These are phyloP conservation scores for Coenobita brevimanus DNA, from an alignment of 1,140 invertebrate genomes.

Conservation along the genomic window DNA sequence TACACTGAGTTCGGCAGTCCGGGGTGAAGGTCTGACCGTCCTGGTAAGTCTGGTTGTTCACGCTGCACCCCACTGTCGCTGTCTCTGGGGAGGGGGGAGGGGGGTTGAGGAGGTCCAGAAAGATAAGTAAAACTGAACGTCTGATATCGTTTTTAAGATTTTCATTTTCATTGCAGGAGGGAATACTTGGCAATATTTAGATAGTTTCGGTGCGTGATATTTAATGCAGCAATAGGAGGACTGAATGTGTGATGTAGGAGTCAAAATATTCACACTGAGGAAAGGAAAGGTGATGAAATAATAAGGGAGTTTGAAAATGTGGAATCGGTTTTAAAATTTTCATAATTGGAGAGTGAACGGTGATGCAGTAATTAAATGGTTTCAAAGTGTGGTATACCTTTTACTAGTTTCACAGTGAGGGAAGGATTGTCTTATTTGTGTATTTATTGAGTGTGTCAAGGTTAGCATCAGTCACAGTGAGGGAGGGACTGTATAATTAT, in stretches of 20 bases:
- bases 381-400: too few species aligned
- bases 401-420: background rate
- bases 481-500: background rate
- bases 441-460: background rate
- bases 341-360: too few species aligned
- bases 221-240: too few species aligned
- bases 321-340: too few species aligned
- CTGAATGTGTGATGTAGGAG: too few species aligned
- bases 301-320: too few species aligned
- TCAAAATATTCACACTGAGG: too few species aligned
- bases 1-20: constrained; percentile 81
- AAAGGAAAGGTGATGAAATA: too few species aligned
- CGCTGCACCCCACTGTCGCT: constrained; percentile 73
- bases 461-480: background rate
- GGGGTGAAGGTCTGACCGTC: constrained; percentile 81
- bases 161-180: too few species aligned
- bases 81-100: constrained; percentile 54
- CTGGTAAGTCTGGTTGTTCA: constrained; percentile 78
- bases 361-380: too few species aligned
- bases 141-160: background rate
- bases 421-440: background rate
- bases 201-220: too few species aligned
- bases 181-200: too few species aligned
- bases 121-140: background rate
- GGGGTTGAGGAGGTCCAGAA: background rate